These are phyloP conservation scores for Amblyopsis rosae DNA, from an alignment of 2,113 vertebrate genomes.

Conservation along the genomic window DNA sequence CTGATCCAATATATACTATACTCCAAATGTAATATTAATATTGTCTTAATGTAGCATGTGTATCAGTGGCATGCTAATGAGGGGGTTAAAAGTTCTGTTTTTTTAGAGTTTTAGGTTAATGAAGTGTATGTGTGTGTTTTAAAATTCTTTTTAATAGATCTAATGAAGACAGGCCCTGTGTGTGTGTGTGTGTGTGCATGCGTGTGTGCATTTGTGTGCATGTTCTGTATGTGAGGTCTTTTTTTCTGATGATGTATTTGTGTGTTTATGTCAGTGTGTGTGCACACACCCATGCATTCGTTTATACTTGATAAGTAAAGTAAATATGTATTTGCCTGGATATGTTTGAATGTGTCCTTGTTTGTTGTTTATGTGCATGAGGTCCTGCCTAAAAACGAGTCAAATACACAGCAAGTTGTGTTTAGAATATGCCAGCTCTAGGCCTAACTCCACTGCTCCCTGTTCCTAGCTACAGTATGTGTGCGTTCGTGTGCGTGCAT, in stretches of 20 bases:
- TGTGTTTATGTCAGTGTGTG: constrained; percentile 11
- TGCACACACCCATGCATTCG: no score
- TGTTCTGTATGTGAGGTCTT: constrained; percentile 13
- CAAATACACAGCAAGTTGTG: background rate
- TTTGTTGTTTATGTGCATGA: no score
- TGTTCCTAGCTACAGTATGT: background rate
- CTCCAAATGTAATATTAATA: constrained; percentile 75
- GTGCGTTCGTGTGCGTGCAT: background rate
- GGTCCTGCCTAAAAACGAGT: no score
- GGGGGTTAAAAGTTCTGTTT: constrained; percentile 35
- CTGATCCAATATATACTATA: constrained; percentile 73
- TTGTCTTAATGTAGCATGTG: constrained; percentile 67
- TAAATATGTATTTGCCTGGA: no score
- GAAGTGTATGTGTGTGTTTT: constrained; percentile 32
- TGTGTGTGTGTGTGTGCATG: constrained; percentile 15
- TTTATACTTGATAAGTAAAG: no score
- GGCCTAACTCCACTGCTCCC: no score
- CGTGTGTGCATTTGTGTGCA: constrained; percentile 19
- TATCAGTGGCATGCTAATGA: constrained; percentile 68
- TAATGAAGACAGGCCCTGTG: background rate
- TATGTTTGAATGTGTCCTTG: no score
- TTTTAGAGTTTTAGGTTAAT: constrained; percentile 25
- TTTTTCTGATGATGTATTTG: constrained; percentile 29
- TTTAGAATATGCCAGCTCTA: background rate
- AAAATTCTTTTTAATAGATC: no score